Evolutionary conservation across 2,113 vertebrate species (phyloP).

Genomic region (Microcebus lehilahytsara): DNA sequence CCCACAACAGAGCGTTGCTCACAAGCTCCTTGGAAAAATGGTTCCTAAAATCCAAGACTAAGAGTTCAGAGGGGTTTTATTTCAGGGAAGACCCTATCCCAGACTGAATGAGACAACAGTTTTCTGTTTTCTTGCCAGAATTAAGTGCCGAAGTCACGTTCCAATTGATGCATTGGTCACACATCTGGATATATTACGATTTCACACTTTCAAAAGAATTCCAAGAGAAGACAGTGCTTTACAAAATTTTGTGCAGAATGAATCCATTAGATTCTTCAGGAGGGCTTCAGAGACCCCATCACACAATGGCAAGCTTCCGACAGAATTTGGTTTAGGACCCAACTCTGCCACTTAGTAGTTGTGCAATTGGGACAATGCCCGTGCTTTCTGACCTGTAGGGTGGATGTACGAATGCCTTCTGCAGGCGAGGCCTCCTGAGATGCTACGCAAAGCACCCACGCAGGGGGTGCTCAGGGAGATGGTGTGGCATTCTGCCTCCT

Average conservation of each 20-base stretch:
- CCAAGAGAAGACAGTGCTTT: neutral
- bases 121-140: neutral
- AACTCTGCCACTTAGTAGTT: neutral
- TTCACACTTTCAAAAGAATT: neutral
- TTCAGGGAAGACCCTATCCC: neutral
- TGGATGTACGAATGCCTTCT: rapidly evolving
- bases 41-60: neutral
- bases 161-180: neutral
- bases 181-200: neutral
- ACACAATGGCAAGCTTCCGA: neutral
- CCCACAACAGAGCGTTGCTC: rapidly evolving
- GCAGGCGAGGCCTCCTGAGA: rapidly evolving
- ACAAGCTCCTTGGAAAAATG: neutral
- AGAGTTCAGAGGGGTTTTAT: neutral
- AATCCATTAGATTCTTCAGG: neutral
- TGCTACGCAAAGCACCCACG: rapidly evolving
- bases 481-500: rapidly evolving
- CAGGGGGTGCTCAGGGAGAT: no score
- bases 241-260: no score
- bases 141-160: neutral
- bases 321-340: neutral
- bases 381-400: no score
- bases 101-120: neutral
- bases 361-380: rapidly evolving
- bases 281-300: neutral